Evolutionary conservation across 2,113 vertebrate species (phyloP), one percentile per base, ranked within the genome.

Genomic region (Podiceps cristatus): DNA sequence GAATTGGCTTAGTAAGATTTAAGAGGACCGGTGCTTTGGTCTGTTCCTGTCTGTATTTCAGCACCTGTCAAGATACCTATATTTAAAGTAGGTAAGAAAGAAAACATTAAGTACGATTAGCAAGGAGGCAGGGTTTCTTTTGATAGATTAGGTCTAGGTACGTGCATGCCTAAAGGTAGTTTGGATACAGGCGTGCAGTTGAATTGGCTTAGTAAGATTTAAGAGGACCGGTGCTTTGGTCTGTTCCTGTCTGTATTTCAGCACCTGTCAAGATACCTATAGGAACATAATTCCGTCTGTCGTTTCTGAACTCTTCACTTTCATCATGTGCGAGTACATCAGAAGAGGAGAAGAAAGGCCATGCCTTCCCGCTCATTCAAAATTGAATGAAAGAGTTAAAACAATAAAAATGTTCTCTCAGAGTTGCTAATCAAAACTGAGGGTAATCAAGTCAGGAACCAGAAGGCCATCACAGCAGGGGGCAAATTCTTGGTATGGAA

Each of bases 181-280:
- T 20, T 18, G 25, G 25, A 12, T 29, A 8, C 14, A 33, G 10
- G 2, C 1, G 0, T 5, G 29, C 8, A 0, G 29, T 15, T 50
- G 27, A 16, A 22, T 49, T 40, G 72, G 16, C 17, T 53, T 35
- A 20, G 4, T 19, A 19, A 40, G 12, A 2, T 42, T 6, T 15
- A 22, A 27, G 8, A 85, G 42, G 49, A 28, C 25, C 0, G 0
- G 0, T 8, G 33, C 40, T 35, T 50, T 14, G 55, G 24, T 24
- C 55, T 60, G 0, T 31, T 10, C 24, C 7, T 1, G 5, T 35
- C 1, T 44, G 33, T 19, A 28, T 86, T 76, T 67, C 58, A 72
- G 33, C 49, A 16, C 17, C 35, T 66, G 25, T 18, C 44, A 64
- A 4, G 35, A n/a, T 17, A 29, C 20, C 11, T 7, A 1, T 8